Conservation (phyloP, 2,888 invertebrate genomes). For the Napeogenes sylphis region DNA sequence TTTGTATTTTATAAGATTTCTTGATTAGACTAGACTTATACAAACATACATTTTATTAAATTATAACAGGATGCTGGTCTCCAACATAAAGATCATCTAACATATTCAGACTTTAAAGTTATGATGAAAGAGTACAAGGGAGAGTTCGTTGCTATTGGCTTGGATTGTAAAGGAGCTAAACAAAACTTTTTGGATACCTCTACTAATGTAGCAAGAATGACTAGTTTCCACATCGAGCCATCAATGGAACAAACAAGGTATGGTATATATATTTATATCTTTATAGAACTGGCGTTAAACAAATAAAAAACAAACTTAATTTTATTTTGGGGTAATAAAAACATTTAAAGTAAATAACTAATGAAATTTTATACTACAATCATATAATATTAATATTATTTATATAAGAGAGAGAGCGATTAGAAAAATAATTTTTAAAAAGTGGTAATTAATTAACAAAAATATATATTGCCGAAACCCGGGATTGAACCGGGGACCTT, state of each 20-base stretch:
- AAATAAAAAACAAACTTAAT: too few species aligned
- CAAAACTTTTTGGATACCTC: constrained; percentile 96
- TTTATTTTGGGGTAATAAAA: too few species aligned
- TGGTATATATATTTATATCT: not conserved
- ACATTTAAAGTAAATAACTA: too few species aligned
- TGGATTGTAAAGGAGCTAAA: constrained; percentile 96
- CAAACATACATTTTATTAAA: constrained; percentile 5
- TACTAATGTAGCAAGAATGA: constrained; percentile 96
- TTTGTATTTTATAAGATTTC: too few species aligned
- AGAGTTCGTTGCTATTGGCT: constrained; percentile 94
- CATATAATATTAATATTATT: too few species aligned
- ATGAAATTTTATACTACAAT: too few species aligned
- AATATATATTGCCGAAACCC: constrained; percentile 77
- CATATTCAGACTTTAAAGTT: constrained; percentile 93
- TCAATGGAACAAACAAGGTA: constrained; percentile 82
- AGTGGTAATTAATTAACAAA: not conserved
- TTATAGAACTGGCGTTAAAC: too few species aligned
- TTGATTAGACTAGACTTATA: not conserved
- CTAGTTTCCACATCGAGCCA: constrained; percentile 93
- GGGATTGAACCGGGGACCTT: constrained; percentile 85
- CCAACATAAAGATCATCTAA: constrained; percentile 92
- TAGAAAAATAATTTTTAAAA: not conserved
- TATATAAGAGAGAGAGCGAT: too few species aligned
- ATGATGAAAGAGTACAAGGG: constrained; percentile 99
- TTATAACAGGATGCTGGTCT: constrained; percentile 86